Conservation (phyloP, 1,140 invertebrate genomes). For the Zaprionus davidi region DNA sequence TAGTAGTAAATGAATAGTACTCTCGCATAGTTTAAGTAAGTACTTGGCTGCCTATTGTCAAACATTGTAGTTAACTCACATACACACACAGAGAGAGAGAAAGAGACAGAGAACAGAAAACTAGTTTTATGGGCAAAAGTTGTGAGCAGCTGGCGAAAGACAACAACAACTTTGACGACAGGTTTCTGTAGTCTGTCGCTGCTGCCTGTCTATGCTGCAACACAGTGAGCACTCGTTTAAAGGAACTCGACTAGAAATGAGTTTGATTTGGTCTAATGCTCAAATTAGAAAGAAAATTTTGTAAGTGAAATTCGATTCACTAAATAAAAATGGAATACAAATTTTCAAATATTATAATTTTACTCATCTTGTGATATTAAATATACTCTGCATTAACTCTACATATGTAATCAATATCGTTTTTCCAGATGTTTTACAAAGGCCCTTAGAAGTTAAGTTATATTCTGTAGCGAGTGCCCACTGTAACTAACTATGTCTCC, state of each 20-base stretch:
- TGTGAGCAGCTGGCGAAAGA: conserved; percentile 65
- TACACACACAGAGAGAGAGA: conserved; percentile 32
- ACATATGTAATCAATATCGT: background rate
- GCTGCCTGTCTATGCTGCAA: background rate
- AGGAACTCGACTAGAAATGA: background rate
- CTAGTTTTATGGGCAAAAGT: conserved; percentile 76
- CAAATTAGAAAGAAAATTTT: background rate
- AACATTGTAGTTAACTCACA: conserved; percentile 69
- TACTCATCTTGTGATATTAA: too few species aligned
- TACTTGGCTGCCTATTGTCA: conserved; percentile 70
- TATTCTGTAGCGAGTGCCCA: background rate
- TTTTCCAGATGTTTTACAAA: background rate
- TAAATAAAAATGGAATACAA: too few species aligned
- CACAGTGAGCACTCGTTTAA: background rate
- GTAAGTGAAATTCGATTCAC: too few species aligned
- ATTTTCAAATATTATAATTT: too few species aligned
- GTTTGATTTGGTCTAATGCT: background rate
- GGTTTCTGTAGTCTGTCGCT: conserved; percentile 51
- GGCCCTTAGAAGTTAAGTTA: background rate
- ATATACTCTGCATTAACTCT: background rate
- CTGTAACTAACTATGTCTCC: conserved; percentile 36
- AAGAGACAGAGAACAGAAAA: conserved; percentile 46
- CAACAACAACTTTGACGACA: conserved; percentile 69
- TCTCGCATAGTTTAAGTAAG: conserved; percentile 49
- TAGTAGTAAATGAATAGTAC: conserved; percentile 15